Conservation (phyloP, 92 coral and sea anemone species). For the Meandrina meandrites region DNA sequence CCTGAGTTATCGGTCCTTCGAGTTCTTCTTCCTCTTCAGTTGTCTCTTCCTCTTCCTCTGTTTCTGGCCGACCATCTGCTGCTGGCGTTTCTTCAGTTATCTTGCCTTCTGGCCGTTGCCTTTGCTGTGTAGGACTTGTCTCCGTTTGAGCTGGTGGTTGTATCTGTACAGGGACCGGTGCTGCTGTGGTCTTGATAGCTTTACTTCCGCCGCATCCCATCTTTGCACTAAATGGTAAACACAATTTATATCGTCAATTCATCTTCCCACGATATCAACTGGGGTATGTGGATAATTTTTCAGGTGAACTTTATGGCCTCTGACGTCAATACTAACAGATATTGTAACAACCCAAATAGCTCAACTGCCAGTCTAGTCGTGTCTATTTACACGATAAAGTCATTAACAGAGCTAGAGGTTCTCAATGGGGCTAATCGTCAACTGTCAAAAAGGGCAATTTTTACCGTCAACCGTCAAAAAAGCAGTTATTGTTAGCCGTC, state of each 20-base stretch:
- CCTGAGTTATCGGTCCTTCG: background rate
- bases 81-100: background rate
- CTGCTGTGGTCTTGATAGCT: background rate
- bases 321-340: background rate
- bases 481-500: no score
- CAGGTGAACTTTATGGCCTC: background rate
- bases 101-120: slow-evolving; percentile 12
- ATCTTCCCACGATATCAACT: background rate
- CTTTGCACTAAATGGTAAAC: background rate
- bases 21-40: background rate
- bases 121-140: background rate
- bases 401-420: no score
- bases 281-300: background rate
- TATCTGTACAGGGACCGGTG: background rate
- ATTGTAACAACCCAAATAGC: background rate
- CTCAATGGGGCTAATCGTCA: no score
- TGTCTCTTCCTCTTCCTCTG: background rate
- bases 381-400: background rate
- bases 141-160: background rate
- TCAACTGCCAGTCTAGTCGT: background rate
- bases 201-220: slow-evolving; percentile 44
- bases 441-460: no score
- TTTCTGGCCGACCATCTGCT: background rate
- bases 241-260: background rate
- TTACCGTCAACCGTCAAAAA: no score